Percentiles rank a stretch among this genome's conserved stretches.
phyloP scores from a whole-genome alignment of 2,888 invertebrate species.

The Ochropacha duplaris region DNA sequence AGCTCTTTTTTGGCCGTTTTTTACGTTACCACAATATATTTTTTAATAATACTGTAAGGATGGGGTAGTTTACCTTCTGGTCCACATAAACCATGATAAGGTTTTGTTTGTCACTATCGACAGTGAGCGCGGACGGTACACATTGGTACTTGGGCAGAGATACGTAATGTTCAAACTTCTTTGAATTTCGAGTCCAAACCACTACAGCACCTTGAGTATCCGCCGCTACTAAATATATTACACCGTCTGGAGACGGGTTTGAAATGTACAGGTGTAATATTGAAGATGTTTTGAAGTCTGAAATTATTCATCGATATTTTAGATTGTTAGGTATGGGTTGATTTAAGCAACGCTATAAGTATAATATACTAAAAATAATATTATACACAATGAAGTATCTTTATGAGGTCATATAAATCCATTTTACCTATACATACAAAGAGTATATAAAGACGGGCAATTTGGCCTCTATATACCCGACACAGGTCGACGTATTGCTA shows the following conservation, averaged over 20 bases:
- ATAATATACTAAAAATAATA: too few relatives aligned
- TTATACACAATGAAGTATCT: too few relatives aligned
- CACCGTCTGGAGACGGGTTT: slow-evolving; percentile 35
- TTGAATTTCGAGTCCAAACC: slow-evolving; percentile 80
- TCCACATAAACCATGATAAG: slow-evolving; percentile 90
- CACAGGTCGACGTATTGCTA: too few relatives aligned
- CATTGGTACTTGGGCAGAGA: slow-evolving; percentile 87
- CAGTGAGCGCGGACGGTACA: slow-evolving; percentile 87
- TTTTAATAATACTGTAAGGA: not conserved
- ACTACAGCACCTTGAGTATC: slow-evolving; percentile 86
- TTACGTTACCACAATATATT: too few relatives aligned
- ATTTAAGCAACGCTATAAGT: too few relatives aligned
- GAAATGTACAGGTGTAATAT: slow-evolving; percentile 68
- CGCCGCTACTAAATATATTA: slow-evolving; percentile 84
- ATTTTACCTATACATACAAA: too few relatives aligned
- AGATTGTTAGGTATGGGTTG: too few relatives aligned
- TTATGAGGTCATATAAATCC: too few relatives aligned
- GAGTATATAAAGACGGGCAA: too few relatives aligned
- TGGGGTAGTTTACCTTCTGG: slow-evolving; percentile 84
- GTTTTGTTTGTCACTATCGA: slow-evolving; percentile 83
- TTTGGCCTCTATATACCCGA: too few relatives aligned
- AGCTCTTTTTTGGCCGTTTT: too few relatives aligned
- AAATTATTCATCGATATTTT: slow-evolving; percentile 27
- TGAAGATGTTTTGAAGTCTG: slow-evolving; percentile 83
- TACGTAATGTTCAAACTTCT: slow-evolving; percentile 68